A percentile compares a stretch with the other conserved stretches of the same genome.
Evolutionary conservation across 1,140 invertebrate genomes (phyloP).

Genomic region (Drosophila oshimai): DNA sequence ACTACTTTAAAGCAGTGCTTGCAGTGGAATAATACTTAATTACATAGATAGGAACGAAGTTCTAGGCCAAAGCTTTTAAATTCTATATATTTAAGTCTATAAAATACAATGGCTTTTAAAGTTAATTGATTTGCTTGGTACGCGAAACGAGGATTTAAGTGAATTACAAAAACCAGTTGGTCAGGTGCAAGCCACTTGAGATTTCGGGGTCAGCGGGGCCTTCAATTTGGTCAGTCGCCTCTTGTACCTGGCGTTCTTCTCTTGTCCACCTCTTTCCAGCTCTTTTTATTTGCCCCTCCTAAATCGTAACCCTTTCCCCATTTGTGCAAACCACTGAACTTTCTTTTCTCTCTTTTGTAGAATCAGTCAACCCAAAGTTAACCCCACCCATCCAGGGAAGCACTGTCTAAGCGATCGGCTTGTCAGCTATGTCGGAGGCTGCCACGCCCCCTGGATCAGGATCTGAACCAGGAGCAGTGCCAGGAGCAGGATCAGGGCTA

Average conservation of each 20-base stretch:
- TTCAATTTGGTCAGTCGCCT: background rate
- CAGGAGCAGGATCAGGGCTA: background rate
- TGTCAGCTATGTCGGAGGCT: slow-evolving; percentile 68
- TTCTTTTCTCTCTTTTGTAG: slow-evolving; percentile 4
- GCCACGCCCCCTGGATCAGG: slow-evolving; percentile 41
- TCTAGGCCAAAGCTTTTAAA: too few species aligned
- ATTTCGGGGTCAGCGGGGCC: background rate
- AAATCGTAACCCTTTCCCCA: background rate
- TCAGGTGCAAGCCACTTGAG: background rate
- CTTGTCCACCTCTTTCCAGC: background rate
- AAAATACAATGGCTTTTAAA: background rate
- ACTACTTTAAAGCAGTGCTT: too few species aligned
- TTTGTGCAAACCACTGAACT: background rate
- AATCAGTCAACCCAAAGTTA: background rate
- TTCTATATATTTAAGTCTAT: background rate
- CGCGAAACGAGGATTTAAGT: background rate
- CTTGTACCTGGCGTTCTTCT: background rate
- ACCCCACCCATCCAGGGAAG: background rate
- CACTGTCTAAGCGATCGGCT: background rate
- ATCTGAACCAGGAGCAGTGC: background rate
- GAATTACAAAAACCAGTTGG: slow-evolving; percentile 2
- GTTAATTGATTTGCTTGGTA: background rate
- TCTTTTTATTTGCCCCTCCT: too few species aligned
- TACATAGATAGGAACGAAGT: too few species aligned
- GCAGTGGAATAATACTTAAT: too few species aligned